A percentile compares a stretch with the other conserved stretches of the same genome.
Conservation (phyloP, 2,888 invertebrate genomes). For the Drosophila buzzatii region DNA sequence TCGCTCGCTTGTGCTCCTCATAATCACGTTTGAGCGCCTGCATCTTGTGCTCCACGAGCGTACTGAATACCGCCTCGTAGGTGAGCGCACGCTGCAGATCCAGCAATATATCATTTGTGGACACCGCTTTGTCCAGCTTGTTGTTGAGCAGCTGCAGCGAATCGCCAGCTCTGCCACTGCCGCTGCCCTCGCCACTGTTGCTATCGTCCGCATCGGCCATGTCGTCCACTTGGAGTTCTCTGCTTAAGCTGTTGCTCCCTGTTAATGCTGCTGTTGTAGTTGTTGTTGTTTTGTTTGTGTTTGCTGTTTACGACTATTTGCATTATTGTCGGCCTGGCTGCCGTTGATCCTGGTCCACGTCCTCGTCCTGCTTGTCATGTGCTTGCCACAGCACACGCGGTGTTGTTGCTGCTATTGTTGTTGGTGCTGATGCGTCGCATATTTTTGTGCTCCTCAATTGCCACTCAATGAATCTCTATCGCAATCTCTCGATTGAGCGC, state of each 20-base stretch:
- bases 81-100: constrained; percentile 84
- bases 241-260: constrained; percentile 39
- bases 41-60: constrained; percentile 85
- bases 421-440: constrained; percentile 38
- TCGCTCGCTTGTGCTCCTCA: constrained; percentile 84
- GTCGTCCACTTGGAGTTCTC: constrained; percentile 22
- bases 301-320: constrained; percentile 64
- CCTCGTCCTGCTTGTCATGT: constrained; percentile 62
- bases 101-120: constrained; percentile 84
- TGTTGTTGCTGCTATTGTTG: constrained; percentile 13
- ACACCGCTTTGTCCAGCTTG: constrained; percentile 84
- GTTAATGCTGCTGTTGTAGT: constrained; percentile 22
- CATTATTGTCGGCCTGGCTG: constrained; percentile 63
- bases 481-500: constrained; percentile 41
- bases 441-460: constrained; percentile 44
- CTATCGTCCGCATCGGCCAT: constrained; percentile 78
- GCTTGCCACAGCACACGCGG: constrained; percentile 47
- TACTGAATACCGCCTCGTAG: constrained; percentile 85
- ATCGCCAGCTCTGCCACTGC: constrained; percentile 39
- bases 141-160: constrained; percentile 67
- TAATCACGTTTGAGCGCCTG: constrained; percentile 85
- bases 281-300: constrained; percentile 21
- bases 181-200: constrained; percentile 62
- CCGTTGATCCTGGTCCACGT: constrained; percentile 45
- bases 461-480: constrained; percentile 38